phyloP scores from a whole-genome alignment of 2,888 invertebrate genomes.

The Caenorhabditis afra region DNA sequence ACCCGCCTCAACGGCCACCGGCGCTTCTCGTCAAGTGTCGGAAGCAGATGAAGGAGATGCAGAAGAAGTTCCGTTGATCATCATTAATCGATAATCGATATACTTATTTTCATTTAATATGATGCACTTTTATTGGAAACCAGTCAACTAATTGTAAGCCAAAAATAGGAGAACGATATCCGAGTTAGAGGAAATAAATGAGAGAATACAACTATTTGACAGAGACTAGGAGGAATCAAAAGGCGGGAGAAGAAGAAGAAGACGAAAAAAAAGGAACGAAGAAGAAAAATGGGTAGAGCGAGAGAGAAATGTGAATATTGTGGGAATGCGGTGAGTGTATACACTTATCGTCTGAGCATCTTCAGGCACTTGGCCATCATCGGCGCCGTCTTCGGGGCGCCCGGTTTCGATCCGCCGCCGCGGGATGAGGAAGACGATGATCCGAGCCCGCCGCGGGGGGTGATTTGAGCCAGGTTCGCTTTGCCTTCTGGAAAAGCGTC shows the following conservation, averaged over 20 bases:
- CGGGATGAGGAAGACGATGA: conserved; percentile 1
- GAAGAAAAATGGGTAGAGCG: conserved; percentile 8
- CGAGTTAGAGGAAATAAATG: too few species aligned
- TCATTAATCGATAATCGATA: too few species aligned
- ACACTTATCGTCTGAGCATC: conserved; percentile 29
- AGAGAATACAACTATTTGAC: too few species aligned
- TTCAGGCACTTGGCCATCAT: conserved; percentile 57
- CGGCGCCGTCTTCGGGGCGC: conserved; percentile 42
- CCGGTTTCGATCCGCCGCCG: background rate
- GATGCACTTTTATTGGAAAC: too few species aligned
- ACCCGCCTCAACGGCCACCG: too few species aligned
- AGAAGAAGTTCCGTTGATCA: too few species aligned
- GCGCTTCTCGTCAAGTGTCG: conserved; percentile 52
- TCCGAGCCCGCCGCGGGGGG: conserved; percentile 24
- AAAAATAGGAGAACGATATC: too few species aligned
- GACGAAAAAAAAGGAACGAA: background rate
- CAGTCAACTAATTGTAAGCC: too few species aligned
- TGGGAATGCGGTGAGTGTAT: background rate
- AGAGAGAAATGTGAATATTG: conserved; percentile 1
- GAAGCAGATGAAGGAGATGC: conserved; percentile 49
- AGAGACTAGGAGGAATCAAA: background rate
- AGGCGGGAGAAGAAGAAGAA: conserved; percentile 5
- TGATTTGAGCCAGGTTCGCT: conserved; percentile 34
- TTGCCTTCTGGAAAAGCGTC: conserved; percentile 42
- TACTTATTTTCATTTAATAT: too few species aligned